A percentile compares a stretch with the other conserved stretches of the same genome.
Evolutionary conservation across 2,113 vertebrate species (phyloP).

Genomic region (Chitala chitala): DNA sequence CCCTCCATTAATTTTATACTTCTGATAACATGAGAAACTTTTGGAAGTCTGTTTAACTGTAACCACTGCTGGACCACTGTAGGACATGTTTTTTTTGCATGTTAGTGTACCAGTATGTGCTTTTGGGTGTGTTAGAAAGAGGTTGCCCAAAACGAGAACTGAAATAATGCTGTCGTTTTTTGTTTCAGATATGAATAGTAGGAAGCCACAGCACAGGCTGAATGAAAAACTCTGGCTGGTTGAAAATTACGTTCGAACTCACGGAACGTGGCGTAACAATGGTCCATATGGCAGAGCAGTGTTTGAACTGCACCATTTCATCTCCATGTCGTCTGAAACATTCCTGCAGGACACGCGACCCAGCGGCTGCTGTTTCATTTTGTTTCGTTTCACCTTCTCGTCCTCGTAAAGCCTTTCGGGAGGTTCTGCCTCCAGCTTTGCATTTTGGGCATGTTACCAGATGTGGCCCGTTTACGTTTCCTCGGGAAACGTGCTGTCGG

Average conservation of each 20-base stretch:
- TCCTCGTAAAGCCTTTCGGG: neutral
- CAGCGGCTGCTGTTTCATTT: neutral
- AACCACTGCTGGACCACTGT: slow-evolving; percentile 12
- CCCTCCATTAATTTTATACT: neutral
- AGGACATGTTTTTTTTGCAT: slow-evolving; percentile 38
- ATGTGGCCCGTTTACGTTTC: neutral
- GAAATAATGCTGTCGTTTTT: slow-evolving; percentile 76
- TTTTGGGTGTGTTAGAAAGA: slow-evolving; percentile 45
- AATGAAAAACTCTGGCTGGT: slow-evolving; percentile 72
- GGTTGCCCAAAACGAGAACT: slow-evolving; percentile 75
- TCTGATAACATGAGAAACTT: neutral
- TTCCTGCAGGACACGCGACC: slow-evolving; percentile 40
- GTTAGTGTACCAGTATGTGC: slow-evolving; percentile 39
- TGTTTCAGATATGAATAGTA: slow-evolving; percentile 77
- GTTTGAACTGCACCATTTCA: slow-evolving; percentile 57
- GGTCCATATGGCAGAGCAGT: slow-evolving; percentile 59
- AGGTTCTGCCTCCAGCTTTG: neutral
- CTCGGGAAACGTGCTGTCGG: neutral
- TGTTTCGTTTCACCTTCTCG: neutral
- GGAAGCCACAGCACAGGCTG: slow-evolving; percentile 72
- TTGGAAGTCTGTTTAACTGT: neutral
- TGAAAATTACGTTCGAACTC: slow-evolving; percentile 69
- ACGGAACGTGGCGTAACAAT: slow-evolving; percentile 70
- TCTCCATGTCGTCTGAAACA: slow-evolving; percentile 39
- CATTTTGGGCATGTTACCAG: neutral